Evolutionary conservation across 2,888 invertebrate genomes (phyloP).

Genomic region (Altica lythri): DNA sequence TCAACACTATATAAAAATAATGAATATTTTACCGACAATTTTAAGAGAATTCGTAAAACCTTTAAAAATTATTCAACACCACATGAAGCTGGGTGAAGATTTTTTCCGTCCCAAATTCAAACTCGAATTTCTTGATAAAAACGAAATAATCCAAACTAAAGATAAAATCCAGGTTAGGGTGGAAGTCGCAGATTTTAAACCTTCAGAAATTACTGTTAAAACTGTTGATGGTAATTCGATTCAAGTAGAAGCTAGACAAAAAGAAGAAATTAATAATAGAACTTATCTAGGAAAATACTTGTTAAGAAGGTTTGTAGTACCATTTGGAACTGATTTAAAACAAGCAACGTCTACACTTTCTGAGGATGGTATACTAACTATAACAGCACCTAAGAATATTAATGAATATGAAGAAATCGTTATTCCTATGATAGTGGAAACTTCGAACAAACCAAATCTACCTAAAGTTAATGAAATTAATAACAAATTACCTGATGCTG

Average conservation of each 20-base stretch:
- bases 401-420: slow-evolving; percentile 34
- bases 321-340: slow-evolving; percentile 75
- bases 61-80: slow-evolving; percentile 43
- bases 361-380: slow-evolving; percentile 73
- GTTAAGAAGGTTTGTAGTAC: slow-evolving; percentile 73
- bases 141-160: slow-evolving; percentile 61
- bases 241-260: slow-evolving; percentile 76
- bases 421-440: slow-evolving; percentile 30
- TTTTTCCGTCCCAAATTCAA: slow-evolving; percentile 14
- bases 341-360: slow-evolving; percentile 77
- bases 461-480: background rate
- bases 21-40: slow-evolving; percentile 40
- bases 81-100: slow-evolving; percentile 41
- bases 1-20: no score
- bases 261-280: slow-evolving; percentile 70
- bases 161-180: slow-evolving; percentile 73
- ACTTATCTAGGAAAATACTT: slow-evolving; percentile 59
- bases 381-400: slow-evolving; percentile 65
- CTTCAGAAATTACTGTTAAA: slow-evolving; percentile 77
- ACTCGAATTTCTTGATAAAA: slow-evolving; percentile 44
- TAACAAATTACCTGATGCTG: no score
- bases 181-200: slow-evolving; percentile 77
- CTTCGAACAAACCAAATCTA: background rate
- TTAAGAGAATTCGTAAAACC: slow-evolving; percentile 44
- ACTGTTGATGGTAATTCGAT: slow-evolving; percentile 71